Evolutionary conservation across 2,888 invertebrate genomes (phyloP).

Genomic region (Eutolmus rufibarbis): DNA sequence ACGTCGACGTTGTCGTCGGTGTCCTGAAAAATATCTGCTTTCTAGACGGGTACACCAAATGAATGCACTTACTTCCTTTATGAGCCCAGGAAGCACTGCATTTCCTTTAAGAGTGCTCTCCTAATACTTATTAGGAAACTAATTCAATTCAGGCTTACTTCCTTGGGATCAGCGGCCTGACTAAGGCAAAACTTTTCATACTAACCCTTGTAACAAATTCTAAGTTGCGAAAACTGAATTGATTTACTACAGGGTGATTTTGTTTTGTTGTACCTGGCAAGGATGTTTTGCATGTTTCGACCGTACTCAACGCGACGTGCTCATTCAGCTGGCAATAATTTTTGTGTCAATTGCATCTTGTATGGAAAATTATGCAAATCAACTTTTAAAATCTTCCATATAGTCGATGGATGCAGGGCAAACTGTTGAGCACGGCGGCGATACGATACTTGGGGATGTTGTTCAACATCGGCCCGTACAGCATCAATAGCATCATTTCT

Average conservation of each 20-base stretch:
- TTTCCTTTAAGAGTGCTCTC: background rate
- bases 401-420: no score
- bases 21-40: background rate
- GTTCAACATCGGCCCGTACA: no score
- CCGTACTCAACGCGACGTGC: no score
- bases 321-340: no score
- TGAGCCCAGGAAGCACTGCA: background rate
- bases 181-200: background rate
- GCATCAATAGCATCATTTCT: no score
- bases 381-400: no score
- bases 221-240: background rate
- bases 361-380: no score
- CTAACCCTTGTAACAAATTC: background rate
- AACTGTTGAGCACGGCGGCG: no score
- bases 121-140: background rate
- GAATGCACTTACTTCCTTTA: background rate
- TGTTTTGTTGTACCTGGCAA: no score
- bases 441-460: no score
- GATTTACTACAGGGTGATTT: background rate
- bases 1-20: background rate
- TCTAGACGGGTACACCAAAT: background rate
- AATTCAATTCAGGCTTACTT: background rate
- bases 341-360: no score
- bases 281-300: no score
- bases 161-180: background rate